Base-by-base conservation (phyloP, 2,797 vertebrate species). In the Sciurus carolinensis region DNA sequence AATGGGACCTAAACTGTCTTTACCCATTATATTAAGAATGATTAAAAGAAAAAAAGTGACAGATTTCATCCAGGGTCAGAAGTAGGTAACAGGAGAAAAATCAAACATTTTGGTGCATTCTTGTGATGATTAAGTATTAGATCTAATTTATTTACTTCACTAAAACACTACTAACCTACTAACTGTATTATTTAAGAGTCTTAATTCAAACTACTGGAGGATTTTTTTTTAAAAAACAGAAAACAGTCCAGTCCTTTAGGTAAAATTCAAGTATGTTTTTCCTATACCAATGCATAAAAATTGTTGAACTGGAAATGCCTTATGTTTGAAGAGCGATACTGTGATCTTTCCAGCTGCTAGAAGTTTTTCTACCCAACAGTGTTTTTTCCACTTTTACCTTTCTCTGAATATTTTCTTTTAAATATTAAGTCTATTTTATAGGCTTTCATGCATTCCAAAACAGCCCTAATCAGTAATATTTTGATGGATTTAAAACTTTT, bases 361-460 rank as follows among this genome's bases (percentile, higher is more conserved):
- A 28, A 44, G 9, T 62, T 36, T 64, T 69, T 73, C 50, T 18
- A 76, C 13, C 42, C 17, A 52, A 33, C 33, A 88, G 22, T 13
- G 39, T 22, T n/a, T 22, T 7, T 94, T 66, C 28, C 30, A 6
- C 52, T 84, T 96, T 73, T n/a, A 33, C 5, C 36, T 84, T 96
- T 84, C n/a, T 75, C 36, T 81, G 26, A 79, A 54, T 85, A 59
- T 39, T 82, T 87, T 54, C 88, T 88, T 88, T 66, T 36, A 50
- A 66, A 84, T 64, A 66, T 28, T 30, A 91, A 57, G n/a, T 50
- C 24, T 76, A 64, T 24, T 82, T 90, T 87, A 62, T 81, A 96
- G 81, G 24, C n/a, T 18, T 84, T 79, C 33, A 82, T 72, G 76
- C 10, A 86, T 44, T 83, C 24, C 17, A 62, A 82, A 94, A n/a